These are phyloP conservation scores for Tachina lurida DNA, from an alignment of 2,888 invertebrate species.

Conservation along the genomic window DNA sequence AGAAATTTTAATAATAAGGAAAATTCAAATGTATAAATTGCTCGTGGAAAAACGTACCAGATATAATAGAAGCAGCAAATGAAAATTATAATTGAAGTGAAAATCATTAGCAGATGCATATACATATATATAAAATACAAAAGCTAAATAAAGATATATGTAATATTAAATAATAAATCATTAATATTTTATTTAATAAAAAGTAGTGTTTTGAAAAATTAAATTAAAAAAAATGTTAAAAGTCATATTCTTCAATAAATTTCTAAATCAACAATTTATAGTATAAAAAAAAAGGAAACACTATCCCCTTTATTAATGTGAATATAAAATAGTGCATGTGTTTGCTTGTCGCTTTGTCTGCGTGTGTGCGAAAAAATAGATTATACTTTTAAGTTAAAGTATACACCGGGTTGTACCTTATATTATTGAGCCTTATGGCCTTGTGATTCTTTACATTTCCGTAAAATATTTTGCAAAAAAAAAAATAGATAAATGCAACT, in stretches of 20 bases:
- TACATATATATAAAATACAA: slow-evolving; percentile 15
- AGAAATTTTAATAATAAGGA: slow-evolving; percentile 35
- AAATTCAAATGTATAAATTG: slow-evolving; percentile 28
- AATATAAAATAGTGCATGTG: slow-evolving; percentile 25
- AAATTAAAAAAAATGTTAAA: background rate
- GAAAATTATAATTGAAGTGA: slow-evolving; percentile 21
- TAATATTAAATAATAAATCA: background rate
- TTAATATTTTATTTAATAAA: slow-evolving; percentile 1
- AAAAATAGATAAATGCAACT: slow-evolving; percentile 27
- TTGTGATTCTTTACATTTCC: slow-evolving; percentile 72
- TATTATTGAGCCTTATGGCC: slow-evolving; percentile 70
- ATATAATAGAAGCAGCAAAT: slow-evolving; percentile 50
- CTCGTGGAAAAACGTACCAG: slow-evolving; percentile 41
- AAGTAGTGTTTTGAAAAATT: background rate
- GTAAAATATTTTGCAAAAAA: slow-evolving; percentile 45
- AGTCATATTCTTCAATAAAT: background rate
- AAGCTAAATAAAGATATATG: background rate
- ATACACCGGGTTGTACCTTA: slow-evolving; percentile 55
- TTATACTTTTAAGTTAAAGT: slow-evolving; percentile 44
- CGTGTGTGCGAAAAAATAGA: slow-evolving; percentile 32
- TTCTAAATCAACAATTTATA: slow-evolving; percentile 40
- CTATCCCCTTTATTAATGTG: slow-evolving; percentile 42
- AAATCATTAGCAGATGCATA: slow-evolving; percentile 3
- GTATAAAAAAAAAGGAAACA: slow-evolving; percentile 43
- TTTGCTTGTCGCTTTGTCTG: slow-evolving; percentile 8